phyloP scores from a whole-genome alignment of 2,113 vertebrate genomes.

The Gnathonemus longibarbis region DNA sequence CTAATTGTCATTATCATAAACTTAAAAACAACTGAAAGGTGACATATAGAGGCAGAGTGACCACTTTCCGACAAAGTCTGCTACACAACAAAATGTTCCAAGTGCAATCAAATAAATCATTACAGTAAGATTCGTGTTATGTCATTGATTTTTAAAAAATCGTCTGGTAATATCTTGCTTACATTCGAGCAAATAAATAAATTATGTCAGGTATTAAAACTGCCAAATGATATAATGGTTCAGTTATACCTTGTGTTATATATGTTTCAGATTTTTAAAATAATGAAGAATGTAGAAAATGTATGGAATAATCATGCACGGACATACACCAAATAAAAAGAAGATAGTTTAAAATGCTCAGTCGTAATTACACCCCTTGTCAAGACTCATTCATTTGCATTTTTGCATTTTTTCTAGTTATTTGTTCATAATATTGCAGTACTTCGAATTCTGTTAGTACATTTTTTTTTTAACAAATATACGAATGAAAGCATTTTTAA shows the following conservation, averaged over 20 bases:
- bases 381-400: background rate
- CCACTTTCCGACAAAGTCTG: background rate
- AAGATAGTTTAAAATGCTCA: background rate
- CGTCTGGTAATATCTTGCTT: background rate
- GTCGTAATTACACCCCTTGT: background rate
- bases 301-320: background rate
- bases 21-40: background rate
- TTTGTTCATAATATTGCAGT: background rate
- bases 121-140: background rate
- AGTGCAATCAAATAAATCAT: background rate
- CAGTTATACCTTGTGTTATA: background rate
- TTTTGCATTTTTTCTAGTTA: background rate
- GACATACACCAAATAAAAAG: background rate
- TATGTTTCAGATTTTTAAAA: background rate
- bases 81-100: background rate
- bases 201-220: background rate
- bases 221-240: background rate
- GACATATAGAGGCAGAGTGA: background rate
- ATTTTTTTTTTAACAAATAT: background rate
- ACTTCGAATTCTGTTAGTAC: background rate
- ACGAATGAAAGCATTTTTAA: background rate
- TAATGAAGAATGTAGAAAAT: background rate
- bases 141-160: background rate
- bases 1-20: background rate
- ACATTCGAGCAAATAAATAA: background rate